Conservation (phyloP, 2,888 invertebrate genomes). For the Protonemura montana region DNA sequence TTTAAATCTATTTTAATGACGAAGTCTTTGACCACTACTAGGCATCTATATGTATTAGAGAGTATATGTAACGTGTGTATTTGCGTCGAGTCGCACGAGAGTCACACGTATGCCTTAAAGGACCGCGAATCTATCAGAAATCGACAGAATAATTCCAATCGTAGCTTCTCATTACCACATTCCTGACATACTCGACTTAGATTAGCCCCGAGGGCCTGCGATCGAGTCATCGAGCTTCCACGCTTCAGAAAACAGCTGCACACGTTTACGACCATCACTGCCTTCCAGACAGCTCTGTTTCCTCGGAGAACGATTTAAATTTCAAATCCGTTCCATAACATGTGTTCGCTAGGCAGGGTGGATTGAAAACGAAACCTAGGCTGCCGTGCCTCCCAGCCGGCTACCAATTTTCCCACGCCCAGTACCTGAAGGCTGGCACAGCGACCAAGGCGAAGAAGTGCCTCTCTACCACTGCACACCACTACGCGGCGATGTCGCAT, state of each 20-base stretch:
- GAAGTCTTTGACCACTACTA: slow-evolving; percentile 15
- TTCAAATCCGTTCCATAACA: not conserved
- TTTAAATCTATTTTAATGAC: slow-evolving; percentile 19
- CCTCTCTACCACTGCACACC: not conserved
- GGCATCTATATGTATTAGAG: not conserved
- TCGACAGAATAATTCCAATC: not conserved
- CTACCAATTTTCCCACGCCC: slow-evolving; percentile 29
- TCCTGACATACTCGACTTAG: not conserved
- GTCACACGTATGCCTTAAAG: not conserved
- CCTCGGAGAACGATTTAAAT: not conserved
- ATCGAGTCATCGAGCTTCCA: not conserved
- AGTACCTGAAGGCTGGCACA: not conserved
- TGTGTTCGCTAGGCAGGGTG: not conserved
- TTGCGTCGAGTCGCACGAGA: too few species aligned
- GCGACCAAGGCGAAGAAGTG: not conserved
- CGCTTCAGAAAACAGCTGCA: not conserved
- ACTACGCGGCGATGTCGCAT: slow-evolving; percentile 36
- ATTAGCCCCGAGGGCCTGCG: not conserved
- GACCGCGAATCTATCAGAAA: not conserved
- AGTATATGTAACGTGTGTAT: not conserved
- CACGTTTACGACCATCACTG: not conserved
- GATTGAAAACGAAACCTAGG: not conserved
- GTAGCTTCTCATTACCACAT: not conserved
- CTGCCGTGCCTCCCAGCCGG: too few species aligned
- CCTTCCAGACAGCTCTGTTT: too few species aligned